Conservation (phyloP, 2,797 vertebrate genomes). For the Sebastes iracundus region DNA sequence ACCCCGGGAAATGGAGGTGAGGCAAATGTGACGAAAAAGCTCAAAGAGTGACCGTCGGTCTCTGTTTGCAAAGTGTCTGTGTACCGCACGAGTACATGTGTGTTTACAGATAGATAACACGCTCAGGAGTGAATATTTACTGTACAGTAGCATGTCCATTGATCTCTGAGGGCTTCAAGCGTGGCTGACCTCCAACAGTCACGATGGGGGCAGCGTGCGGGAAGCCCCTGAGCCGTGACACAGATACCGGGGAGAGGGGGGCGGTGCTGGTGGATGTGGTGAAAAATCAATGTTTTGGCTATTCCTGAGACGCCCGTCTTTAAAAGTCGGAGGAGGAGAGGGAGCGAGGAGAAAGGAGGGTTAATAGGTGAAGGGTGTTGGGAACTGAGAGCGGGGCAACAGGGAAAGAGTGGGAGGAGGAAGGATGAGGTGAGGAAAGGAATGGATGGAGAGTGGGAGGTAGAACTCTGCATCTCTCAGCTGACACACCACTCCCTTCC, state of each 20-base stretch:
- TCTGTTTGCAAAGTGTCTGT: constrained; percentile 24
- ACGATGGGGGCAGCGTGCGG: constrained; percentile 75
- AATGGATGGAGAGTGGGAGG: constrained; percentile 45
- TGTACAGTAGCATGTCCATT: constrained; percentile 80
- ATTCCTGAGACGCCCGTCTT: constrained; percentile 85
- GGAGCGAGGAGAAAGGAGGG: constrained; percentile 57
- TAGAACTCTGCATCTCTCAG: constrained; percentile 52
- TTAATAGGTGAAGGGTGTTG: constrained; percentile 79
- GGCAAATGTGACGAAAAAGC: constrained; percentile 52
- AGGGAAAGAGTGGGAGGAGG: constrained; percentile 44
- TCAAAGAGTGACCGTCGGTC: constrained; percentile 35
- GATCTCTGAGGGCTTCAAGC: constrained; percentile 85
- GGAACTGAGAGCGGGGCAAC: constrained; percentile 51
- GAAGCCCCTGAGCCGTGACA: constrained; percentile 79
- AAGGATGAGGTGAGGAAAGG: constrained; percentile 24
- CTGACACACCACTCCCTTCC: constrained; percentile 72
- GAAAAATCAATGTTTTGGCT: constrained; percentile 88
- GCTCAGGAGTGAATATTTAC: constrained; percentile 84
- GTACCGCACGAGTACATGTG: constrained; percentile 24
- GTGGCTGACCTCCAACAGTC: constrained; percentile 82
- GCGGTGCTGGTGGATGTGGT: constrained; percentile 49
- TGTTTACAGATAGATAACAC: constrained; percentile 77
- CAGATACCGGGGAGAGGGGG: constrained; percentile 38
- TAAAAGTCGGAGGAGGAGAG: constrained; percentile 79
- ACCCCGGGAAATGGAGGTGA: constrained; percentile 77